Base-by-base conservation (phyloP, 1,140 invertebrate genomes). In the Platorchestia sp. region DNA sequence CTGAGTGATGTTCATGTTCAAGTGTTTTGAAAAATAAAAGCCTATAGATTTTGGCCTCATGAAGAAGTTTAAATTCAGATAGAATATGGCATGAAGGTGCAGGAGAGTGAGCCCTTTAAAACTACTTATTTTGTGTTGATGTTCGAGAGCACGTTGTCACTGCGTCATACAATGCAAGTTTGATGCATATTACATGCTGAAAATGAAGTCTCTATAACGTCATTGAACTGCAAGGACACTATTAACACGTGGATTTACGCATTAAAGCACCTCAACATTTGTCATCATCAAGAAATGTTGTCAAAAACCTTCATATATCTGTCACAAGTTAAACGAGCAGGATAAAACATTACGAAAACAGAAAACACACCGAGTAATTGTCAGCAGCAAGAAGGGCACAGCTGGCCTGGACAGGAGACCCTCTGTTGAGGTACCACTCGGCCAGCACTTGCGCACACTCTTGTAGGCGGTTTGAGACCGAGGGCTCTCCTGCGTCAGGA, bases 311-410 rank as follows among this genome's bases (percentile, higher is more conserved):
- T 93, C 10, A 43, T 42, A 45, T 42, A 19, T 95, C 3, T 45
- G 1, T 40, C 51, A 41, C 0, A 95, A 86, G 43, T 43, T 44
- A 95, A n/a, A 51, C 95, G 59, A 95, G 45, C 47, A 51, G 47
- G 6, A 51, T 51, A 86, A 86, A 95, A 96, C 96, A 97, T 97
- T n/a, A n/a, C n/a, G n/a, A 51, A 75, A 27, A 27, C 59, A 75
- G 27, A 75, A 75, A 75, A 75, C 96, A 97, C 95, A 96, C 96
- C 86, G 96, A 93, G 40, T 96, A 95, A 96, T 97, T 96, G 96
- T 97, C 97, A 14, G 97, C 96, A 95, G 97, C 97, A 47, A 97
- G 95, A 95, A 97, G 96, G 96, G 97, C 97, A 96, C 97, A 97
- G 14, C 97, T 97, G 45, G 97, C 97, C 53, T 97, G 95, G 14